Evolutionary conservation across 2,113 vertebrate species (phyloP).

Genomic region (Hyperopisus bebe): DNA sequence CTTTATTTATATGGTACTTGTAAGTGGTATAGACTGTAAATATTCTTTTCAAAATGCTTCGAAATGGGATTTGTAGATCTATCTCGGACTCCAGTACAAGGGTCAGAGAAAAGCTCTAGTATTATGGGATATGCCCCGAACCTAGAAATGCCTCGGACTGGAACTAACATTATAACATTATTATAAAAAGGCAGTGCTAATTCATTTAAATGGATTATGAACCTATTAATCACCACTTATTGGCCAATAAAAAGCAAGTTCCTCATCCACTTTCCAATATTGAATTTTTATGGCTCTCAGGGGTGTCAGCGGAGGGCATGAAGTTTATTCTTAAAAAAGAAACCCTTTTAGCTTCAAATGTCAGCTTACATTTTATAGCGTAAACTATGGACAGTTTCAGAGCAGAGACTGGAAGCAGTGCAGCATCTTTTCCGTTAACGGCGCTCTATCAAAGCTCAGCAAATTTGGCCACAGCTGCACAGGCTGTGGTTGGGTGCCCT

Average conservation of each 20-base stretch:
- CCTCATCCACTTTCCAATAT: not conserved
- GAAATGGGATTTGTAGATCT: not conserved
- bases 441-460: not conserved
- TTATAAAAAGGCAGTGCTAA: not conserved
- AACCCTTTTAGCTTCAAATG: not conserved
- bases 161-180: not conserved
- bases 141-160: not conserved
- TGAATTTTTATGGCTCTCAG: not conserved
- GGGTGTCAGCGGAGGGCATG: not conserved
- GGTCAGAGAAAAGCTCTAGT: not conserved
- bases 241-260: not conserved
- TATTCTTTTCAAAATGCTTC: not conserved
- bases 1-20: not conserved
- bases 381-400: not conserved
- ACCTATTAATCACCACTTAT: not conserved
- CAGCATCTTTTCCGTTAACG: not conserved
- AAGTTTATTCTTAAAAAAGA: not conserved
- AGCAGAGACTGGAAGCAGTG: not conserved
- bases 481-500: not conserved
- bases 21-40: not conserved
- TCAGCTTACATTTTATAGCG: not conserved
- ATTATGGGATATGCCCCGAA: not conserved
- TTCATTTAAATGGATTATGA: not conserved
- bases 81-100: not conserved
- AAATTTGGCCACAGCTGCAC: not conserved